Base-by-base conservation (phyloP, 2,888 invertebrate species). In the Acleris cristana region DNA sequence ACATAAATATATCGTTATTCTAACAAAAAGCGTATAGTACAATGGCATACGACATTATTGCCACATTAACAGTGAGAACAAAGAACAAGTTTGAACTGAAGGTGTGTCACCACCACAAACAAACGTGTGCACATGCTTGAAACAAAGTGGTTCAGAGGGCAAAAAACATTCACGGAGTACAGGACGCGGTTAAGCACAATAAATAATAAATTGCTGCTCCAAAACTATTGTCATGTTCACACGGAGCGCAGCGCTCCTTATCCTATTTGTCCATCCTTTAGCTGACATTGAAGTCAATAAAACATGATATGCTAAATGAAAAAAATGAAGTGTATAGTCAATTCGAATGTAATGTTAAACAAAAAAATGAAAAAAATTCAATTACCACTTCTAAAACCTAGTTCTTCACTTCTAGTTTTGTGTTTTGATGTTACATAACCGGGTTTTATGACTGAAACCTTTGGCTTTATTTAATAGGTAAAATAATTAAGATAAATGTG, bases 81-180 rank as follows among this genome's bases (percentile, higher is more conserved):
- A 66, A 66, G 45, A 66, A 56, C 51, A 56, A 21, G 21, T 61
- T 51, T 62, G 23, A 40, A 51, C 12, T 45, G 12, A 65, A 40
- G 44, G 34, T 54, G 34, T 55, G 65, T 19, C 48, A 49, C 59
- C 54, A 34, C n/a, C 45, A 7, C 52, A 53, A 61, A 52, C 61
- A 57, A 61, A 44, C 52, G 26, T 54, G 59, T 49, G 26, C 34
- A 48, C 30, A 30, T 30, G 30, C 21, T 45, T 61, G 45, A 57
- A 62, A 66, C 66, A 62, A 66, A 66, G 34, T 23, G 52, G 56
- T 52, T 65, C 61, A 66, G 21, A 61, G 61, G 61, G 48, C 58
- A 58, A 3, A 23, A 10, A 49, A 16, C n/a, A 34, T 49, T 30
- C 21, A n/a, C 8, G 2, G 12, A 51, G 57, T 23, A 40, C 23